phyloP scores from a whole-genome alignment of 2,113 vertebrate genomes.

The Myrmecophaga tridactyla region DNA sequence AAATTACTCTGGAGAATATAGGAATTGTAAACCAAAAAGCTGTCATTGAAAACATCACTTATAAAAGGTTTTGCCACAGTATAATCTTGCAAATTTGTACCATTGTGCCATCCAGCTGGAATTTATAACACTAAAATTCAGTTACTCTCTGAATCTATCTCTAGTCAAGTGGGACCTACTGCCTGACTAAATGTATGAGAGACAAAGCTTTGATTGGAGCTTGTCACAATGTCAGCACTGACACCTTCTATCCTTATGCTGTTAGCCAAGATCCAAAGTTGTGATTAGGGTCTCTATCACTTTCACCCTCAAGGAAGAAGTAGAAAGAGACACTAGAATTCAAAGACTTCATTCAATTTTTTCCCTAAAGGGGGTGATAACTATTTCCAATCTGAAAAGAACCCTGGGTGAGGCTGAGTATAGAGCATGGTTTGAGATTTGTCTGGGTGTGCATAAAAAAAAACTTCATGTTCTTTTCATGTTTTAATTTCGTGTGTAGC shows the following conservation, averaged over 20 bases:
- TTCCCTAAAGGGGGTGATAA: neutral
- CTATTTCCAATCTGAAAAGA: constrained; percentile 25
- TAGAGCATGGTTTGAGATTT: neutral
- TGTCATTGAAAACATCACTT: constrained; percentile 58
- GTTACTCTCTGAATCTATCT: neutral
- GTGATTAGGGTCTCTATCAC: constrained; percentile 21
- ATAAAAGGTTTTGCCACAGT: neutral
- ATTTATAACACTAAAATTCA: constrained; percentile 2
- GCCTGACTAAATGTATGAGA: neutral
- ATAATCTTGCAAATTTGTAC: neutral
- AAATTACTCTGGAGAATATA: neutral
- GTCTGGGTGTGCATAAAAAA: neutral
- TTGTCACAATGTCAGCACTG: neutral
- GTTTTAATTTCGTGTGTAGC: neutral
- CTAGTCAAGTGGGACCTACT: neutral
- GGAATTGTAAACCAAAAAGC: neutral
- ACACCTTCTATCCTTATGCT: neutral
- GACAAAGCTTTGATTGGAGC: neutral
- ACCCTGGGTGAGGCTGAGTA: neutral
- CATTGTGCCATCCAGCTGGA: neutral
- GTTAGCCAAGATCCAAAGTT: constrained; percentile 25
- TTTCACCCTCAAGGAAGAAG: neutral
- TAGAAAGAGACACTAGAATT: constrained; percentile 25
- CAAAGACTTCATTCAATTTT: constrained; percentile 42
- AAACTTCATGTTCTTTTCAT: neutral